Evolutionary conservation across 2,797 vertebrate species (phyloP).

Genomic region (Sciaenops ocellatus): DNA sequence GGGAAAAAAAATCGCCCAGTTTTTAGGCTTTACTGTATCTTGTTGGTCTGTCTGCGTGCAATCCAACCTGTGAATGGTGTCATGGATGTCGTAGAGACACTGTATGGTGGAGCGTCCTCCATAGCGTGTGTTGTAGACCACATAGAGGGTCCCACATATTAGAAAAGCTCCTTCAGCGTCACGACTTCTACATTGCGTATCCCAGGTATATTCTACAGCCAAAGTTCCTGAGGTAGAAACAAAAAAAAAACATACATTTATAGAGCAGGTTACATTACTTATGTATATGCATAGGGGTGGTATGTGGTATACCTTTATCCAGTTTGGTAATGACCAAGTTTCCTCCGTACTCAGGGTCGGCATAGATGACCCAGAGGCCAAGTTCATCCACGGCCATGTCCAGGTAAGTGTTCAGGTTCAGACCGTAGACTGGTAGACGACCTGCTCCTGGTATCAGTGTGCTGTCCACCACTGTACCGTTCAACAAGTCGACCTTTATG

Average conservation of each 20-base stretch:
- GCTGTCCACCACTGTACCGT: conserved; percentile 84
- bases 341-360: conserved; percentile 86
- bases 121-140: conserved; percentile 89
- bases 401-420: conserved; percentile 89
- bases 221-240: conserved; percentile 72
- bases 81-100: conserved; percentile 91
- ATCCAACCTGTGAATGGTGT: conserved; percentile 77
- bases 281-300: neutral
- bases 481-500: conserved; percentile 85
- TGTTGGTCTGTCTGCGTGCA: neutral
- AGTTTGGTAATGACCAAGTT: conserved; percentile 93
- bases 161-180: conserved; percentile 93
- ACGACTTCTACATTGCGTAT: conserved; percentile 90
- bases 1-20: neutral
- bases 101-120: conserved; percentile 90
- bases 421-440: conserved; percentile 87
- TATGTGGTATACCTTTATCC: conserved; percentile 73
- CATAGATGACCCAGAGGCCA: conserved; percentile 95
- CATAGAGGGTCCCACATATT: conserved; percentile 92
- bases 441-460: conserved; percentile 90
- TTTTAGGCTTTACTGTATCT: neutral
- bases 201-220: conserved; percentile 90
- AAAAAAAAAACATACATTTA: neutral
- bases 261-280: neutral
- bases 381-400: conserved; percentile 94